Conservation (phyloP, 2,113 vertebrate species). For the Eublepharis macularius region DNA sequence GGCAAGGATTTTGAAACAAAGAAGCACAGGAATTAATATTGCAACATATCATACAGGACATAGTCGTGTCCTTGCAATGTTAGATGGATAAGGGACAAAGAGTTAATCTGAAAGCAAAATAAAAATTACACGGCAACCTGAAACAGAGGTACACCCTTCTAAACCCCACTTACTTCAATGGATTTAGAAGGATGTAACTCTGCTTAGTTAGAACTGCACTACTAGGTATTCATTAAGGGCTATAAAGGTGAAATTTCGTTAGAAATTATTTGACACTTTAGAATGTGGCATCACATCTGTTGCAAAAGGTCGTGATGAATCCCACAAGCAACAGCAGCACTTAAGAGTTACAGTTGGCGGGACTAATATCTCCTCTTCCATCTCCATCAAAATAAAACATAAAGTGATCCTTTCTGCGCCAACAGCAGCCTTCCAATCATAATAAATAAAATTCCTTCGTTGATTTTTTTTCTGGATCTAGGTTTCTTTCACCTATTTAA, state of each 20-base stretch:
- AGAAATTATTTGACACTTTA: constrained; percentile 52
- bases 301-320: constrained; percentile 68
- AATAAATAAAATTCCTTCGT: constrained; percentile 81
- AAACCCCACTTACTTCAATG: too few relatives aligned
- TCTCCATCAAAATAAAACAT: constrained; percentile 84
- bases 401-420: constrained; percentile 75
- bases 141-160: too few relatives aligned
- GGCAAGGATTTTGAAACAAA: background rate
- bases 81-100: background rate
- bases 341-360: constrained; percentile 77
- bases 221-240: constrained; percentile 34
- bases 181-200: too few relatives aligned
- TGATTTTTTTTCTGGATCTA: constrained; percentile 72
- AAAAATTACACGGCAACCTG: background rate
- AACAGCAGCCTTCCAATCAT: constrained; percentile 76
- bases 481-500: constrained; percentile 75
- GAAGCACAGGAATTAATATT: background rate
- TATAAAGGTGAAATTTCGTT: constrained; percentile 33
- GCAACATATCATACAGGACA: background rate
- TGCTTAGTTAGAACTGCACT: too few relatives aligned
- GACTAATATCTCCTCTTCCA: constrained; percentile 54
- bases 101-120: background rate
- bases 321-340: constrained; percentile 68
- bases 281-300: constrained; percentile 49
- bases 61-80: background rate